Evolutionary conservation across 35 echinoderm and acorn worm species (phyloP), one percentile per base, ranked within the genome.

Genomic region (Apostichopus californicus): DNA sequence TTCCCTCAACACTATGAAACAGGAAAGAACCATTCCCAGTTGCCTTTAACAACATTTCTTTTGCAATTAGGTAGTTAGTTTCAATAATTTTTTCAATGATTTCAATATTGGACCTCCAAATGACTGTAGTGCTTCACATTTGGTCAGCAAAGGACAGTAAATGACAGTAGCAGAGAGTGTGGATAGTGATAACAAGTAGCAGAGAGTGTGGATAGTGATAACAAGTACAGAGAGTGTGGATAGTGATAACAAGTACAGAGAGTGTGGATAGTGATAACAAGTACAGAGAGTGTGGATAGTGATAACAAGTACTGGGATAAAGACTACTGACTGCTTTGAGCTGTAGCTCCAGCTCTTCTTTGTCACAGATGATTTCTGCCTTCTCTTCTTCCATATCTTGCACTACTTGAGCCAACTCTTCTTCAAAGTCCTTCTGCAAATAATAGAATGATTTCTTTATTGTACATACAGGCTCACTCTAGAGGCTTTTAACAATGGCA

Each of bases 301-400:
- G 18, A 68, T 68, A 68, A 68, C 64, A 68, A 18, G 18, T 18
- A 68, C 11, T 68, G 64, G 10, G 17, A 17, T 68, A 68, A 68
- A 54, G 25, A 54, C n/a, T 54, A 56, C 94, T 88, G 68, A 95
- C 94, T 57, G 87, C 87, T 93, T 86, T 93, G 3, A 95, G 70
- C 60, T 90, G 88, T 12, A 79, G 34, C 26, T 95, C 77, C 86
- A 95, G 77, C 57, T 90, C 80, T 46, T 95, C 91, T 25, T 91
- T 95, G 87, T 95, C 91, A 3, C 54, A 77, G 8, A 90, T 77
- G 14, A 94, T 79, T 73, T 96, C 93, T 13, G 83, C 60, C 26
- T 92, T 94, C 65, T 94, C 87, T 12, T 94, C 90, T 15, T 94
- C 91, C 87, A 78, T 83, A 13, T 60, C 87, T 18, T 75, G 17